A percentile compares a stretch with the other conserved stretches of the same genome.
phyloP scores from a whole-genome alignment of 2,888 invertebrate genomes.

The Tenthredo mesomela region DNA sequence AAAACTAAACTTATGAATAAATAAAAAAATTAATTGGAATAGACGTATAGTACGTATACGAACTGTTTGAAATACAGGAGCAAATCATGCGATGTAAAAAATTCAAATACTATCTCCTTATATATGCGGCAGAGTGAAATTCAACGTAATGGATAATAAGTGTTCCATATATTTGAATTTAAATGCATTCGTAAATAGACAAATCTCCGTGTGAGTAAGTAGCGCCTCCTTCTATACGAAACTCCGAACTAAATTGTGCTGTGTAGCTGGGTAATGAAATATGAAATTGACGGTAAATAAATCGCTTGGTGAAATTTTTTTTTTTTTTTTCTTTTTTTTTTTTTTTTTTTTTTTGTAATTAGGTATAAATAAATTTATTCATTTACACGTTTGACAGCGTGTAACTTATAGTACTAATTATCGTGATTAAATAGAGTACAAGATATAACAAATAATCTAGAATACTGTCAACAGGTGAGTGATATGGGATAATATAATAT shows the following conservation, averaged over 20 bases:
- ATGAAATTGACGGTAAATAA: not conserved
- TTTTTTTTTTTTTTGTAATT: not conserved
- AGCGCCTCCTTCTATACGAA: not conserved
- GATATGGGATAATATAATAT: constrained; percentile 2
- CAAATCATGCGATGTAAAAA: not conserved
- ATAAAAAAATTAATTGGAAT: not conserved
- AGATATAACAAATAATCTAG: constrained; percentile 23
- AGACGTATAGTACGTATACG: too few relatives aligned
- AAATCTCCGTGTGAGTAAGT: not conserved
- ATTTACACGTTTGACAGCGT: not conserved
- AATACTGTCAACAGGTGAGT: constrained; percentile 41
- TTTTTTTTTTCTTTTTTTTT: not conserved
- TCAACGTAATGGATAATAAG: not conserved
- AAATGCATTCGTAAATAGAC: not conserved
- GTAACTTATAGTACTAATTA: constrained; percentile 21
- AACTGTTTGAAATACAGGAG: not conserved
- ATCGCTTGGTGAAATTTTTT: not conserved
- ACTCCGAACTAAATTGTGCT: not conserved
- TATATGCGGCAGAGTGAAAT: not conserved
- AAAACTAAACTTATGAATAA: not conserved
- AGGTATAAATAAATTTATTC: constrained; percentile 48
- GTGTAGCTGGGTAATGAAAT: not conserved
- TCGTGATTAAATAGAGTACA: not conserved
- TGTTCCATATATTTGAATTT: constrained; percentile 20
- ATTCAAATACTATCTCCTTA: not conserved